Conservation (phyloP, 2,797 vertebrate species). For the Australoheros facetus region DNA sequence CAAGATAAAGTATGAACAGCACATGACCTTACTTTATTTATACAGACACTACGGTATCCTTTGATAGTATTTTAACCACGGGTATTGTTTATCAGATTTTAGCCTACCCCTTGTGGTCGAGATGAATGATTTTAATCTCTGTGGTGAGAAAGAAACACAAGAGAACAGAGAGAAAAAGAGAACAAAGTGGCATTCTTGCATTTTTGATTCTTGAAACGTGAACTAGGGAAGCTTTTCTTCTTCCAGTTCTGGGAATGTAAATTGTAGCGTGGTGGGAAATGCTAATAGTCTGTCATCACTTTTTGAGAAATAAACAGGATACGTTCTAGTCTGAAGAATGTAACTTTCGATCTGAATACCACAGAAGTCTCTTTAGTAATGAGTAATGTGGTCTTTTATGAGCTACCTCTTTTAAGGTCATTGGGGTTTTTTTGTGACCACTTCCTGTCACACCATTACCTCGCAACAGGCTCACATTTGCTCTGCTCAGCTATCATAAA, state of each 20-base stretch:
- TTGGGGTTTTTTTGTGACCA: constrained; percentile 30
- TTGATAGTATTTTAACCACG: constrained; percentile 1
- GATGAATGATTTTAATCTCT: neutral
- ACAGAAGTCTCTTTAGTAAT: constrained; percentile 25
- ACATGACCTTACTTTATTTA: neutral
- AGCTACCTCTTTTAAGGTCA: constrained; percentile 38
- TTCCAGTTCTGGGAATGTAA: neutral
- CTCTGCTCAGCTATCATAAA: neutral
- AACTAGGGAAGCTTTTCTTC: neutral
- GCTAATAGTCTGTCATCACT: neutral
- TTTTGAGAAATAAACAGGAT: constrained; percentile 5
- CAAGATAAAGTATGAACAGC: neutral
- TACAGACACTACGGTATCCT: neutral
- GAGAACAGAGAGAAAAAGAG: no score
- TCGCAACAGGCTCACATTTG: neutral
- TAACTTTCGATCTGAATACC: constrained; percentile 5
- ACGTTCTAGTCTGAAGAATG: constrained; percentile 3
- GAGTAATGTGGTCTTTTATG: constrained; percentile 30
- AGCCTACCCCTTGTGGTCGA: neutral
- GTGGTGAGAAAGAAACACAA: neutral
- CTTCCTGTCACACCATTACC: constrained; percentile 50
- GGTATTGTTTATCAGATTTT: constrained; percentile 1
- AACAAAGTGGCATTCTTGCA: neutral
- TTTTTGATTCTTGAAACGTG: neutral
- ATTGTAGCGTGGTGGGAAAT: constrained; percentile 3